Evolutionary conservation across 1,140 invertebrate species (phyloP).

Genomic region (Aporrectodea caliginosa): DNA sequence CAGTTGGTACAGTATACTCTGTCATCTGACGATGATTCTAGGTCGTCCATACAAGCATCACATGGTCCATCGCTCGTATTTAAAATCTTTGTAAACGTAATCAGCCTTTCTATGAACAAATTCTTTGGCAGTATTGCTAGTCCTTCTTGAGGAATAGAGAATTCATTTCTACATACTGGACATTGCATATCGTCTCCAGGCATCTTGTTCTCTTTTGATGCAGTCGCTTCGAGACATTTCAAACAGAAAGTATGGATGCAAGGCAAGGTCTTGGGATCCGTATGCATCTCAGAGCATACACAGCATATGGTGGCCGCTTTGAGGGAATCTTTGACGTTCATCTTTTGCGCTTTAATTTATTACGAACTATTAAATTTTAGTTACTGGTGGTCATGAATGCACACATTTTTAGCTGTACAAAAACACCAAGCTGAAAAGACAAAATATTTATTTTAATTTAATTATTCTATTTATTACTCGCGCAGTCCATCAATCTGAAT

Average conservation of each 20-base stretch:
- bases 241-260: neutral
- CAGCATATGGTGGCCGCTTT: neutral
- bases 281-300: neutral
- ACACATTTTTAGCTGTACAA: too few species aligned
- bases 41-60: neutral
- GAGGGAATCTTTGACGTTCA: too few species aligned
- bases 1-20: neutral
- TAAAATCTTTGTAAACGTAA: neutral
- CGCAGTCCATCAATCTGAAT: too few species aligned
- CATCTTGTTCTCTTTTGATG: neutral
- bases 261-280: neutral
- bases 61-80: neutral
- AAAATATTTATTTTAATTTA: too few species aligned
- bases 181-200: neutral
- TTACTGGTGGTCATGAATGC: too few species aligned
- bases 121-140: neutral
- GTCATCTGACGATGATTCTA: neutral
- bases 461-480: too few species aligned
- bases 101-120: neutral
- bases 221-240: neutral
- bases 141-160: neutral
- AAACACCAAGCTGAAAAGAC: too few species aligned
- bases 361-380: too few species aligned
- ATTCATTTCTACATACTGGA: neutral
- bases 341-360: too few species aligned